Evolutionary conservation across 2,888 invertebrate species (phyloP).

Genomic region (Pandemis cinnamomeana): DNA sequence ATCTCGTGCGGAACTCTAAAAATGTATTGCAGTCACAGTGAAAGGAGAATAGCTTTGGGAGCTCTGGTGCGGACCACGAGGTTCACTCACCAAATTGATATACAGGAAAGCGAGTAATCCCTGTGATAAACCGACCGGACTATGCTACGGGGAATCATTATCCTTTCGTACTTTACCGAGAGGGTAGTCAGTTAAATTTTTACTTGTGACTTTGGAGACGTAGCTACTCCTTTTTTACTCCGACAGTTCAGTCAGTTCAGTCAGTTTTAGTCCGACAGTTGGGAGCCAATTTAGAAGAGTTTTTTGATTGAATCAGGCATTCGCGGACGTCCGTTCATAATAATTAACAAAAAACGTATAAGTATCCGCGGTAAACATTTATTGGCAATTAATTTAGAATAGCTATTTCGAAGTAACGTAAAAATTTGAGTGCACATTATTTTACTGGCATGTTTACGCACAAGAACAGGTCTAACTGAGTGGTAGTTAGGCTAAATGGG

Average conservation of each 20-base stretch:
- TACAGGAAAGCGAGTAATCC: constrained; percentile 20
- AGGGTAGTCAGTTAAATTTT: neutral
- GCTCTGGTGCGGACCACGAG: neutral
- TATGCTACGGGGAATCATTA: constrained; percentile 9
- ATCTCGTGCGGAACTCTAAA: neutral
- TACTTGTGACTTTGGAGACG: neutral
- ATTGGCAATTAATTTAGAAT: too few relatives aligned
- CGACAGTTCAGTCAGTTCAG: too few relatives aligned
- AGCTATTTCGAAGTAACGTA: too few relatives aligned
- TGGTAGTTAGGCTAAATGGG: too few relatives aligned
- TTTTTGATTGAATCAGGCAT: neutral
- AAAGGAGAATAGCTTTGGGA: neutral
- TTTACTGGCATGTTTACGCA: too few relatives aligned
- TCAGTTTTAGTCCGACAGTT: neutral
- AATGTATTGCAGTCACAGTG: neutral
- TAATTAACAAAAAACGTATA: too few relatives aligned
- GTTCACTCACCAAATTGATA: constrained; percentile 2
- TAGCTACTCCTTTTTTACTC: neutral
- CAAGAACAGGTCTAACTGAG: too few relatives aligned
- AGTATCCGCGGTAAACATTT: too few relatives aligned
- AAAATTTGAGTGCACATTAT: too few relatives aligned
- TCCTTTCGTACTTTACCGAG: neutral
- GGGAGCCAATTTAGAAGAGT: too few relatives aligned
- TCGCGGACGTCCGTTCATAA: too few relatives aligned
- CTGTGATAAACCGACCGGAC: constrained; percentile 35